These are phyloP conservation scores for Cyclargus thomasi DNA, from an alignment of 1,140 invertebrate genomes.

Conservation along the genomic window DNA sequence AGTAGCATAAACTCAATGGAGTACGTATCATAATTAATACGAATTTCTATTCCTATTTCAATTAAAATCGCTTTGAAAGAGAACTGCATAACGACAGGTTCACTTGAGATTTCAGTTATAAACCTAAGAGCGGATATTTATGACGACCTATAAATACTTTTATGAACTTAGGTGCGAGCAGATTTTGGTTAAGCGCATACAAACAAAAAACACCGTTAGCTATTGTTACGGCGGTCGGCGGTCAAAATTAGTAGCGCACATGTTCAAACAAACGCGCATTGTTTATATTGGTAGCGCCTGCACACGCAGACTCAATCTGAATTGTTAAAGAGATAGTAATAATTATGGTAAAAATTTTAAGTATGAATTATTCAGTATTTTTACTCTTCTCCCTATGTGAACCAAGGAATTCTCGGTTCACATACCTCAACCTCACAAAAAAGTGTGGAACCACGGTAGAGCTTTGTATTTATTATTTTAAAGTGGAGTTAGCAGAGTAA, in stretches of 20 bases:
- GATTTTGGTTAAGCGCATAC: conserved; percentile 50
- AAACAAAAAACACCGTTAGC: conserved; percentile 64
- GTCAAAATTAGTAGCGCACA: conserved; percentile 72
- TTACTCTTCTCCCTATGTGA: too few relatives aligned
- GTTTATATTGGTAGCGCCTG: conserved; percentile 50
- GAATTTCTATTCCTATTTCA: too few relatives aligned
- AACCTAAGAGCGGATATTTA: conserved; percentile 8
- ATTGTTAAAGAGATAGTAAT: conserved; percentile 8
- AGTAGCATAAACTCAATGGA: too few relatives aligned
- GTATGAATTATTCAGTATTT: too few relatives aligned
- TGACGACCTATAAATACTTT: conserved; percentile 10
- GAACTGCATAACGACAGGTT: background rate
- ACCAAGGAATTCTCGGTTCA: too few relatives aligned
- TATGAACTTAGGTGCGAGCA: conserved; percentile 19
- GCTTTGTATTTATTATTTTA: too few relatives aligned
- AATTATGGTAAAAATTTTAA: too few relatives aligned
- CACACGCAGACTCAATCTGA: conserved; percentile 25
- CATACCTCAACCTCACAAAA: too few relatives aligned
- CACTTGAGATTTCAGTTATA: background rate
- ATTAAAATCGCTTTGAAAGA: too few relatives aligned
- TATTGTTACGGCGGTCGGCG: conserved; percentile 59
- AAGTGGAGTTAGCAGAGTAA: too few relatives aligned
- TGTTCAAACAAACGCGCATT: conserved; percentile 69
- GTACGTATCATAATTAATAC: too few relatives aligned
- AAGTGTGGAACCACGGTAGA: too few relatives aligned